Evolutionary conservation across 2,888 invertebrate species (phyloP).

Genomic region (Strigamia maritima): DNA sequence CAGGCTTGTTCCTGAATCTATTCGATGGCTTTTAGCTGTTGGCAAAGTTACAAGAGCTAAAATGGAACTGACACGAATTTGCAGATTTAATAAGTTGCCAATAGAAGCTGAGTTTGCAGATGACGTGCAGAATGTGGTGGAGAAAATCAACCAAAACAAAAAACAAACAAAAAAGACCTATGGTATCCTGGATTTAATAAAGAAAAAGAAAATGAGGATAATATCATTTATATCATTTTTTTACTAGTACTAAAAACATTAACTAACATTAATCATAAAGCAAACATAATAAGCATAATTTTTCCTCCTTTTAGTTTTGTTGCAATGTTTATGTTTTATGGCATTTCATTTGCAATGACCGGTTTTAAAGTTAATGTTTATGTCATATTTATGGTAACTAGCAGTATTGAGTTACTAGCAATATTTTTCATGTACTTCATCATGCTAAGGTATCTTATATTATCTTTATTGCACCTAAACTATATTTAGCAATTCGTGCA

Average conservation of each 20-base stretch:
- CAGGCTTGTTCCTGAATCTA: constrained; percentile 44
- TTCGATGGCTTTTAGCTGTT: constrained; percentile 42
- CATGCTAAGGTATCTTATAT: not conserved
- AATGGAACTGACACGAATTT: not conserved
- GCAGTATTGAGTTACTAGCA: not conserved
- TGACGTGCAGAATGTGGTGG: not conserved
- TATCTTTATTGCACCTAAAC: no score
- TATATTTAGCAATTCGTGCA: no score
- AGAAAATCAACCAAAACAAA: not conserved
- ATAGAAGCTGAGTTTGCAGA: not conserved
- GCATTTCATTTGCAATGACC: not conserved
- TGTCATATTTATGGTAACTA: not conserved
- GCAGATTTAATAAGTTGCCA: constrained; percentile 1
- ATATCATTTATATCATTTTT: not conserved
- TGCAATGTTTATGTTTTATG: constrained; percentile 10
- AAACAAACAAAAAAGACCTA: not conserved
- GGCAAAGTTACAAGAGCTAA: not conserved
- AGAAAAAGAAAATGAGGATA: not conserved
- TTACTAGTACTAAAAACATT: not conserved
- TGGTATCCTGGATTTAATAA: not conserved
- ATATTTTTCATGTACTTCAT: constrained; percentile 9
- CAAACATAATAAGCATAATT: no score
- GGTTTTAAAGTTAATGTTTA: not conserved
- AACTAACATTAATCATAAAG: no score
- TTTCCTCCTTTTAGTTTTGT: constrained; percentile 30